Conservation (phyloP, 1,140 invertebrate genomes). For the Drosophila kikkawai region DNA sequence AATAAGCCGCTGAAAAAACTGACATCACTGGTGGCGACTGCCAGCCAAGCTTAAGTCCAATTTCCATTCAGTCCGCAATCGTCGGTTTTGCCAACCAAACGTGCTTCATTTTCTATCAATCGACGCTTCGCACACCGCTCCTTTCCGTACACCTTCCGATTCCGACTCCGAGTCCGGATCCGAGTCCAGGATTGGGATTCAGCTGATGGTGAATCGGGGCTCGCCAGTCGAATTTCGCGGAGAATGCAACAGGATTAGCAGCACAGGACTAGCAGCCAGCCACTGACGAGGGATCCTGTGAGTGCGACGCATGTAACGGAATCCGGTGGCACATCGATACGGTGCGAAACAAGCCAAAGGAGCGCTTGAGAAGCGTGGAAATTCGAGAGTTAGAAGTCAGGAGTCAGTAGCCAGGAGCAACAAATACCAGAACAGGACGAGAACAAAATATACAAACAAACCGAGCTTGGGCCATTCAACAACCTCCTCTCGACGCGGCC, state of each 20-base stretch:
- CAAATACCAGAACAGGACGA: conserved; percentile 21
- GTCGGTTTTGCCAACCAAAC: conserved; percentile 80
- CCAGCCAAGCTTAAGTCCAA: conserved; percentile 33
- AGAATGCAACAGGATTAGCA: conserved; percentile 31
- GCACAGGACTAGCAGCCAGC: conserved; percentile 1
- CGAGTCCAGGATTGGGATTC: conserved; percentile 24
- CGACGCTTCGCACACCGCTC: conserved; percentile 46
- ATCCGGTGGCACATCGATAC: conserved; percentile 10
- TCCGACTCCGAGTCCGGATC: conserved; percentile 33
- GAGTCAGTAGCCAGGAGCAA: conserved; percentile 12
- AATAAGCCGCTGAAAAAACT: too few species aligned
- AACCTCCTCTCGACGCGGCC: conserved; percentile 55
- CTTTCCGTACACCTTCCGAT: conserved; percentile 34
- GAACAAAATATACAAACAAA: conserved; percentile 34
- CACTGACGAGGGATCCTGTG: conserved; percentile 1
- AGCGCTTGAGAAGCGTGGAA: conserved; percentile 16
- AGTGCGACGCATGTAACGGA: conserved; percentile 21
- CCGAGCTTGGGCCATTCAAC: conserved; percentile 58
- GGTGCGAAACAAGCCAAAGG: background rate
- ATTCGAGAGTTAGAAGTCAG: background rate
- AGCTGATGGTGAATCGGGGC: conserved; percentile 21
- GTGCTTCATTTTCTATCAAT: conserved; percentile 61
- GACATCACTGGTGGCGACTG: conserved; percentile 3
- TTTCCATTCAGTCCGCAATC: conserved; percentile 69
- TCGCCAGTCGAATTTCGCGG: conserved; percentile 27